A percentile compares a stretch with the other conserved stretches of the same genome.
Evolutionary conservation across 1,140 invertebrate genomes (phyloP).

Genomic region (Pogonognathellus flavescens): DNA sequence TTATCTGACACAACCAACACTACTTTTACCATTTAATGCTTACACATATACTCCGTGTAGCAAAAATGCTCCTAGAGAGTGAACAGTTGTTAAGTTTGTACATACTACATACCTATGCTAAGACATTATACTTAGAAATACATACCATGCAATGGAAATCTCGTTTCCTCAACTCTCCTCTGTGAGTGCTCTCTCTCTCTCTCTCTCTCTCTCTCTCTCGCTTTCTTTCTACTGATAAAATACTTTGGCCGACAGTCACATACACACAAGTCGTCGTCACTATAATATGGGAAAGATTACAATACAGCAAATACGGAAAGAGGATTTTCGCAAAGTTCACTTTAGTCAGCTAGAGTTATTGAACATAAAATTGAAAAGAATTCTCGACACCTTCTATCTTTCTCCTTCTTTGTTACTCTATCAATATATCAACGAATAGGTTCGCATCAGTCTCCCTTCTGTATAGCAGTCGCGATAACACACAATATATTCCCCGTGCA

Average conservation of each 20-base stretch:
- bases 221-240: not conserved
- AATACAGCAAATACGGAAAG: not conserved
- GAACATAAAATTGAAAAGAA: not conserved
- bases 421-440: no score
- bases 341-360: not conserved
- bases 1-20: not conserved
- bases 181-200: no score
- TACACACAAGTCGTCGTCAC: not conserved
- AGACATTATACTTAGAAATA: no score
- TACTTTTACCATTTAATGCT: no score
- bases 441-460: no score
- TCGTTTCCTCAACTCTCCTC: not conserved
- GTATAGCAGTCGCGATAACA: no score
- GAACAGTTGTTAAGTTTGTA: no score
- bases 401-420: no score
- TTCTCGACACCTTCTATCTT: not conserved
- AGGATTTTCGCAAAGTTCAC: conserved; percentile 9
- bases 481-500: no score
- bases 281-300: no score
- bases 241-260: not conserved
- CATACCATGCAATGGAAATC: not conserved
- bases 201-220: no score
- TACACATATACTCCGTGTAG: no score
- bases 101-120: not conserved
- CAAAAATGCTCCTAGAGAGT: not conserved